Percentiles rank a stretch among this genome's conserved stretches.
Conservation (phyloP, 2,113 vertebrate species). For the Hippocampus barbouri region DNA sequence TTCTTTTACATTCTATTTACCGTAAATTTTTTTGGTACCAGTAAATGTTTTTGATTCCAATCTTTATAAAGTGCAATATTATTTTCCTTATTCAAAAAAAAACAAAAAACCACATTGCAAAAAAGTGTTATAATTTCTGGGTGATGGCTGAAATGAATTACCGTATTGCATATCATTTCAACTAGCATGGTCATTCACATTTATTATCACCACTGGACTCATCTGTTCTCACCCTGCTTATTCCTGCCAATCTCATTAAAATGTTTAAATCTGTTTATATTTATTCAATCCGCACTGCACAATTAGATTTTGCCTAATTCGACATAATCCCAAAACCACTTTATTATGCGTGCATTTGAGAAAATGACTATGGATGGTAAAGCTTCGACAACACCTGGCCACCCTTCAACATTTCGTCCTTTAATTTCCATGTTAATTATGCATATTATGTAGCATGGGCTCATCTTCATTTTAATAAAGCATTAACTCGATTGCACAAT, state of each 20-base stretch:
- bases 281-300: constrained; percentile 10
- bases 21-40: no score
- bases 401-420: constrained; percentile 7
- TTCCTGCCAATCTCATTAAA: background rate
- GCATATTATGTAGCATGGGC: constrained; percentile 23
- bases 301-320: constrained; percentile 29
- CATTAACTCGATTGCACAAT: constrained; percentile 32
- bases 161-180: no score
- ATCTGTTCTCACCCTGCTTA: background rate
- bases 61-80: no score
- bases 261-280: constrained; percentile 10
- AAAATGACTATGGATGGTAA: constrained; percentile 43
- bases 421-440: constrained; percentile 24
- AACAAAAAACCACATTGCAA: no score
- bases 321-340: constrained; percentile 15
- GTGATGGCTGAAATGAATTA: no score
- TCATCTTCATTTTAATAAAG: constrained; percentile 34
- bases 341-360: constrained; percentile 28
- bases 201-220: no score
- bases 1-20: no score
- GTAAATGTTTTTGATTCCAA: no score
- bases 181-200: no score
- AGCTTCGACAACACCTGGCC: constrained; percentile 50
- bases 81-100: no score
- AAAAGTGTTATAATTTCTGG: no score